phyloP scores from a whole-genome alignment of 2,797 vertebrate species.

The Typhlichthys subterraneus region DNA sequence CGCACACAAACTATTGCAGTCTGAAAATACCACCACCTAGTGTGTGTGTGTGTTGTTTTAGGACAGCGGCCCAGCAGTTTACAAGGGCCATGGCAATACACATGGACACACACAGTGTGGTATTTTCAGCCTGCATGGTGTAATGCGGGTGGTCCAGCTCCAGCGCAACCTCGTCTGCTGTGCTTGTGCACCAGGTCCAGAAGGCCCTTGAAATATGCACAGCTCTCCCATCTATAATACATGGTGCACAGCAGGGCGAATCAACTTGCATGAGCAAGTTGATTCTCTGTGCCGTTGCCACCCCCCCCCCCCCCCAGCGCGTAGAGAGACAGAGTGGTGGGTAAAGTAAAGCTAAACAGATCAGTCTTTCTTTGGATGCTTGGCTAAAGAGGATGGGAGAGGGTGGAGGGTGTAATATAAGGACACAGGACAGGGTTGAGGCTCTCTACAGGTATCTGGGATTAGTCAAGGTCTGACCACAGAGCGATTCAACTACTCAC shows the following conservation, averaged over 20 bases:
- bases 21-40: no score
- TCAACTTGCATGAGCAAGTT: slow-evolving; percentile 58
- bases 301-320: background rate
- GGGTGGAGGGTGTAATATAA: slow-evolving; percentile 11
- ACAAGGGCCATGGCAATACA: background rate
- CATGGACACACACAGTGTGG: background rate
- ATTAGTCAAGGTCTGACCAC: no score
- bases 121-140: background rate
- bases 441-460: no score
- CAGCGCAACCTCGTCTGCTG: slow-evolving; percentile 10
- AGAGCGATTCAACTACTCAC: no score
- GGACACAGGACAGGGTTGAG: background rate
- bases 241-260: slow-evolving; percentile 71
- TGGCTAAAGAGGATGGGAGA: slow-evolving; percentile 24
- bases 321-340: slow-evolving; percentile 24
- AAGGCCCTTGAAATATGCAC: slow-evolving; percentile 77
- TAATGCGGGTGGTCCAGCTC: slow-evolving; percentile 4
- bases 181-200: slow-evolving; percentile 55
- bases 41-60: no score
- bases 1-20: no score
- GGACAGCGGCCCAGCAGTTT: no score
- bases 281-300: slow-evolving; percentile 26
- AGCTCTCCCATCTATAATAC: slow-evolving; percentile 75
- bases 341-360: slow-evolving; percentile 22
- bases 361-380: slow-evolving; percentile 24